Evolutionary conservation across 2,113 vertebrate genomes (phyloP).

Genomic region (Sprattus sprattus): DNA sequence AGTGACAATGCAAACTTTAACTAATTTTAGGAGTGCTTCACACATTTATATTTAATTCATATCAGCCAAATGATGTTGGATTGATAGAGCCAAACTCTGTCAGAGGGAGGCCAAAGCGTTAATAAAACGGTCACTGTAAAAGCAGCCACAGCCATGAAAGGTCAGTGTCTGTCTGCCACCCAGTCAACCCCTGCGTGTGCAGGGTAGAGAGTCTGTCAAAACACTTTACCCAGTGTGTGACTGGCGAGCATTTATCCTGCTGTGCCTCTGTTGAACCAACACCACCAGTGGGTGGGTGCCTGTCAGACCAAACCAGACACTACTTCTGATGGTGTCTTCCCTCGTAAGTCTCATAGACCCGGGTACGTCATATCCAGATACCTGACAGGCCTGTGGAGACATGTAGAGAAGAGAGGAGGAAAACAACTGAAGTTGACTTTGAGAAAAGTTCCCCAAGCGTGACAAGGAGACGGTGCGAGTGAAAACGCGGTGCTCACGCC

Average conservation of each 20-base stretch:
- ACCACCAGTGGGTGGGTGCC: not conserved
- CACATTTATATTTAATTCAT: too few relatives aligned
- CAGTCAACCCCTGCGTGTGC: not conserved
- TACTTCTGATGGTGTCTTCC: not conserved
- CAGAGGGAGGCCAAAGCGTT: not conserved
- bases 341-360: not conserved
- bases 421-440: not conserved
- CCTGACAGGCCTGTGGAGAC: not conserved
- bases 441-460: not conserved
- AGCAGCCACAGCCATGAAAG: not conserved
- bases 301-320: not conserved
- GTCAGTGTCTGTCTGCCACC: not conserved
- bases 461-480: not conserved
- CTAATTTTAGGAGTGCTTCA: not conserved
- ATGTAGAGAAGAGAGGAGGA: not conserved
- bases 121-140: not conserved
- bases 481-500: not conserved
- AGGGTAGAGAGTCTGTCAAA: not conserved
- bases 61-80: not conserved
- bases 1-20: not conserved
- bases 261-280: not conserved
- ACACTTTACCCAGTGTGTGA: not conserved
- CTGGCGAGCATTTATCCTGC: not conserved
- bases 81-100: too few relatives aligned
- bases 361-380: not conserved